Base-by-base conservation (phyloP, 2,113 vertebrate species). In the Serranochromis macrocephalus region DNA sequence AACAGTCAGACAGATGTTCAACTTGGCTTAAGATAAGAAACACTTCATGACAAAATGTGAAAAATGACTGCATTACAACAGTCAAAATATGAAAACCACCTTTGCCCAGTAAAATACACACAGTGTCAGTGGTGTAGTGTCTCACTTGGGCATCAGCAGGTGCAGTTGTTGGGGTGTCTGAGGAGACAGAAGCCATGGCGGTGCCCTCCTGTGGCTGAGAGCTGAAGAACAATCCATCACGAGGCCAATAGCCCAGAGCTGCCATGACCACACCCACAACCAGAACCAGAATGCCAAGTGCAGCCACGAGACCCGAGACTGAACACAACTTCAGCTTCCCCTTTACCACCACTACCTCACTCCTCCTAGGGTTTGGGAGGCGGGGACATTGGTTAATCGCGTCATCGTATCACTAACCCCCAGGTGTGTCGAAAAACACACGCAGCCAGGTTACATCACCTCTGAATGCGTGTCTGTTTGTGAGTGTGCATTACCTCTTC, bases 281-380 rank as follows among this genome's bases (percentile, higher is more conserved):
- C 86, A 99, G 95, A 61, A 99, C 97, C 31, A 98, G 90, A 73
- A 99, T 96, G 53, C 98, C 98, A 6, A 98, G 95, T 6, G 96
- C 96, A 2, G 98, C 98, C 1, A 99, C 96, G 12, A 99, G 94
- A 5, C 98, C 98, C 0, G 98, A 97, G 55, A 98, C 1, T 1
- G 98, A 99, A 85, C 97, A 98, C 17, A 99, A 93, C 90, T 98
- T 97, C 57, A 99, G 89, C 93, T 98, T 98, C 88, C 98, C 98
- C 90, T 98, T 98, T 61, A 99, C 98, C 84, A 99, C 98, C 83
- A 99, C 98, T 86, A 98, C 97, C 19, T 99, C 98, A 0, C 97
- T 98, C 93, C 97, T 97, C 89, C 97, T 94, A 16, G 29, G 71
- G 71, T 78, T 49, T 49, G 26, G 26, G 24, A 31, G 36, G 29